Evolutionary conservation across 2,113 vertebrate genomes (phyloP).

Genomic region (Emberiza fucata): DNA sequence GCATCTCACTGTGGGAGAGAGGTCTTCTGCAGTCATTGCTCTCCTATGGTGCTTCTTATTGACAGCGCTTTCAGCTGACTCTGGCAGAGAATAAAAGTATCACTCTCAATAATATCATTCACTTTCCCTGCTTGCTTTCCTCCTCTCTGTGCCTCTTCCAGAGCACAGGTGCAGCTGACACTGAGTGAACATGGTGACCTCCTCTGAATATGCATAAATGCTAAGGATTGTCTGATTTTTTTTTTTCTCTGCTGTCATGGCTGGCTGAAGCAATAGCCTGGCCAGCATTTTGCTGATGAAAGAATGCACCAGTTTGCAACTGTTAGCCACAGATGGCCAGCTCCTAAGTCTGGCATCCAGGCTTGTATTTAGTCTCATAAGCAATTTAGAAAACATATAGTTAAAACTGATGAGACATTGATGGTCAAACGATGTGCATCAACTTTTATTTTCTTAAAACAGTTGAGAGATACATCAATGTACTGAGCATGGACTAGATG

Average conservation of each 20-base stretch:
- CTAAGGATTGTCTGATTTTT: background rate
- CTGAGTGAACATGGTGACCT: background rate
- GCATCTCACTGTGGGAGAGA: slow-evolving; percentile 40
- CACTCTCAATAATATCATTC: background rate
- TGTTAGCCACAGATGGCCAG: slow-evolving; percentile 6
- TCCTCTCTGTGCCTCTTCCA: slow-evolving; percentile 17
- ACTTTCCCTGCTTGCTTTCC: background rate
- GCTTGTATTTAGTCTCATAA: background rate
- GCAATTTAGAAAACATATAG: background rate
- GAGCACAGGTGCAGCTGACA: slow-evolving; percentile 24
- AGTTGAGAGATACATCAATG: background rate
- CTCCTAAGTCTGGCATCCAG: background rate
- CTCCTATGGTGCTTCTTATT: slow-evolving; percentile 31
- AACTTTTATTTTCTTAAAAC: background rate
- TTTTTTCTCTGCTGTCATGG: background rate
- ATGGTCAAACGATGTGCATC: background rate
- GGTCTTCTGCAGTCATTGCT: slow-evolving; percentile 58
- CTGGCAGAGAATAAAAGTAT: slow-evolving; percentile 49
- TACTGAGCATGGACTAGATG: background rate
- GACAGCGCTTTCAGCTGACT: slow-evolving; percentile 36
- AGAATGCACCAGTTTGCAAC: background rate
- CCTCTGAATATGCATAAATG: slow-evolving; percentile 33
- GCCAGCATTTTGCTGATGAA: background rate
- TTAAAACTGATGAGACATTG: background rate
- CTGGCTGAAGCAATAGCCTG: background rate